Conservation (phyloP, 2,888 invertebrate genomes). For the Eumerus sabulonum region DNA sequence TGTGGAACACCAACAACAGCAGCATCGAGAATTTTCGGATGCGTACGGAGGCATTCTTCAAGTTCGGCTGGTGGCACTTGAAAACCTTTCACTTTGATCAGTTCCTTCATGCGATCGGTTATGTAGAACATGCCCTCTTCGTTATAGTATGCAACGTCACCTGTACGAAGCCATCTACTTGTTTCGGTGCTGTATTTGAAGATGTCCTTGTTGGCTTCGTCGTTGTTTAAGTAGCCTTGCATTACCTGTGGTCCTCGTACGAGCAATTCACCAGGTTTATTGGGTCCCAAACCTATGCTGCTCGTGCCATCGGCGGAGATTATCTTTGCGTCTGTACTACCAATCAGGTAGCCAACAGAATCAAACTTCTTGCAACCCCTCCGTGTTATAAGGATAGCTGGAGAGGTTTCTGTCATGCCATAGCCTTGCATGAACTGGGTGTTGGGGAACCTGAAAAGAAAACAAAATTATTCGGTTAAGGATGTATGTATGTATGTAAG, state of each 20-base stretch:
- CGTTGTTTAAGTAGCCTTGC: constrained; percentile 88
- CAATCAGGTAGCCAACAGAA: constrained; percentile 81
- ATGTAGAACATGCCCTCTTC: constrained; percentile 84
- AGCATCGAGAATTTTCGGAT: constrained; percentile 86
- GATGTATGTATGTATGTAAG: too few relatives aligned
- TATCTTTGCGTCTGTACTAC: constrained; percentile 84
- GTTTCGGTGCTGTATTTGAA: constrained; percentile 81
- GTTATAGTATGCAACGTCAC: constrained; percentile 84
- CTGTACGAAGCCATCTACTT: constrained; percentile 85
- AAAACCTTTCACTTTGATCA: constrained; percentile 88
- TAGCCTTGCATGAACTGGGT: constrained; percentile 81
- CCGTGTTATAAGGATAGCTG: constrained; percentile 80
- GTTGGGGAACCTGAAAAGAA: constrained; percentile 73
- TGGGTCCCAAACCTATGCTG: constrained; percentile 80
- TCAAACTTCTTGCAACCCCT: constrained; percentile 72
- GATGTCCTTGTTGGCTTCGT: constrained; percentile 84
- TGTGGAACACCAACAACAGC: constrained; percentile 90
- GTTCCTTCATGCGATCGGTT: constrained; percentile 88
- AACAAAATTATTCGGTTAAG: too few relatives aligned
- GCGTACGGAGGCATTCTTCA: constrained; percentile 80
- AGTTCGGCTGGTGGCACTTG: constrained; percentile 94
- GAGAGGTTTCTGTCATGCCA: constrained; percentile 87
- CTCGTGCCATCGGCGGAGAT: constrained; percentile 79
- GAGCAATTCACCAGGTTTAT: constrained; percentile 85
- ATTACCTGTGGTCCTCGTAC: constrained; percentile 90